Conservation (phyloP, 2,888 invertebrate genomes). For the Acanthosepion esculentum region DNA sequence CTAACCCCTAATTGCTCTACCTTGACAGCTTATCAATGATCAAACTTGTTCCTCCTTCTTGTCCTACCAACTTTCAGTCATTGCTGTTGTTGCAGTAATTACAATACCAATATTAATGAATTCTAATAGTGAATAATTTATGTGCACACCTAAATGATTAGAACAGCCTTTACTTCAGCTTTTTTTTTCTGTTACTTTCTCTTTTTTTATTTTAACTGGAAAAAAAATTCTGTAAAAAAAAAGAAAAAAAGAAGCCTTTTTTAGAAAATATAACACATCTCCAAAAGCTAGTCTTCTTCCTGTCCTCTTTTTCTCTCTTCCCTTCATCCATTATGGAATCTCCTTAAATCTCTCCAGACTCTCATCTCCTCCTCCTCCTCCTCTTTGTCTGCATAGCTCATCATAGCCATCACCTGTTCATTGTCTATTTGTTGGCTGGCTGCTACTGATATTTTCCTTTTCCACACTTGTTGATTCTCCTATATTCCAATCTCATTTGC, state of each 20-base stretch:
- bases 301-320: not conserved
- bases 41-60: not conserved
- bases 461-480: conserved; percentile 23
- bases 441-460: not conserved
- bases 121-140: not conserved
- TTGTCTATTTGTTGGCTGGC: conserved; percentile 13
- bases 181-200: not conserved
- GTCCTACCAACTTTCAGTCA: not conserved
- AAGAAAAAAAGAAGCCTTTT: no score
- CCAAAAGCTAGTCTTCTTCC: not conserved
- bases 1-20: not conserved
- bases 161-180: no score
- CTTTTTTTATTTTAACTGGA: no score
- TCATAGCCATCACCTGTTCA: conserved; percentile 33
- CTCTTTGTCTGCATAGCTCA: not conserved
- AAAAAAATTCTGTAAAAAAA: no score
- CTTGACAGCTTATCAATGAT: not conserved
- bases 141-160: not conserved
- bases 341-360: not conserved
- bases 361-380: conserved; percentile 6
- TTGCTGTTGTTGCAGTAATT: not conserved
- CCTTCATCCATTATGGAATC: not conserved
- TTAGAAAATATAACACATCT: no score
- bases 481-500: not conserved
- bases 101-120: not conserved